Evolutionary conservation across 1,140 invertebrate species (phyloP).

Genomic region (Brachionus angularis): DNA sequence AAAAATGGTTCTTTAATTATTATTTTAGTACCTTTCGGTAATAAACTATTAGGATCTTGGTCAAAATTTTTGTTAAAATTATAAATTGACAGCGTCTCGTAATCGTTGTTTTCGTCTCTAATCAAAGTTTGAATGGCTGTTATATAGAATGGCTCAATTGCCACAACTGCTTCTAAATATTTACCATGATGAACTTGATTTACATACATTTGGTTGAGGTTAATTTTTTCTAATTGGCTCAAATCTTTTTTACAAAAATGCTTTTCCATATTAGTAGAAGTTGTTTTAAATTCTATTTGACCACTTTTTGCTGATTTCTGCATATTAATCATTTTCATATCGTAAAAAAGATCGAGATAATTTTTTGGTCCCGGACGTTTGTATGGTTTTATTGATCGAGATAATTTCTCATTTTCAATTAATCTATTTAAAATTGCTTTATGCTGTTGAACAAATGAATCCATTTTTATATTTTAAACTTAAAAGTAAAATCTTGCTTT

Average conservation of each 20-base stretch:
- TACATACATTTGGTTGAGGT: conserved; percentile 12
- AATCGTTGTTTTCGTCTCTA: conserved; percentile 12
- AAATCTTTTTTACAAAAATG: conserved; percentile 1
- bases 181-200: conserved; percentile 23
- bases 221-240: background rate
- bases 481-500: too few species aligned
- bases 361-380: too few species aligned
- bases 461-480: too few species aligned
- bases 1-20: conserved; percentile 40
- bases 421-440: too few species aligned
- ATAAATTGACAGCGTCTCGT: conserved; percentile 7
- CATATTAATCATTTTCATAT: too few species aligned
- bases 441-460: too few species aligned
- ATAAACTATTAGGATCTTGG: conserved; percentile 2
- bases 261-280: conserved; percentile 8
- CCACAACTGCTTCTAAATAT: conserved; percentile 8
- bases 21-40: background rate
- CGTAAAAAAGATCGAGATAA: too few species aligned
- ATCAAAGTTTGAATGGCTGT: conserved; percentile 26
- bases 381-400: too few species aligned
- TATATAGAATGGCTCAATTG: background rate
- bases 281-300: background rate
- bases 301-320: too few species aligned
- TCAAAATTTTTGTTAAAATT: conserved; percentile 8
- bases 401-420: too few species aligned